Conservation (phyloP, 92 coral and sea anemone species). For the Pocillopora meandrina region DNA sequence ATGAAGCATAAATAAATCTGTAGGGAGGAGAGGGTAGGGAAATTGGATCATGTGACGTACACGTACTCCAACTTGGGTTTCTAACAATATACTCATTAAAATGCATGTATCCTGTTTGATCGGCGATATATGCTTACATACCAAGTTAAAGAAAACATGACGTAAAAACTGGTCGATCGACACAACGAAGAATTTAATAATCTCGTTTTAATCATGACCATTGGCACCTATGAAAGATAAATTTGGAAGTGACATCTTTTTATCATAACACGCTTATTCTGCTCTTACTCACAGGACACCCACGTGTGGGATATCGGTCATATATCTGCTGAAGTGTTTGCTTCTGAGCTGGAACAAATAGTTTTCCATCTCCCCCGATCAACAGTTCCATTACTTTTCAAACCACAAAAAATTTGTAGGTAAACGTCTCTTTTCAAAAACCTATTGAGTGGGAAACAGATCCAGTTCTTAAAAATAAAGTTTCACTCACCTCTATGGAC, state of each 20-base stretch:
- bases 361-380: not conserved
- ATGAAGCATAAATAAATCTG: too few relatives aligned
- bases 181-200: too few relatives aligned
- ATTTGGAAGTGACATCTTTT: too few relatives aligned
- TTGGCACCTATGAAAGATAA: too few relatives aligned
- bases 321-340: not conserved
- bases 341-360: not conserved
- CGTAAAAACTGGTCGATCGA: not conserved
- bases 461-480: not conserved
- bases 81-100: not conserved
- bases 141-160: not conserved
- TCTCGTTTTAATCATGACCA: too few relatives aligned
- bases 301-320: not conserved
- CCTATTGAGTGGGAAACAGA: not conserved
- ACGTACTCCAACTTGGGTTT: not conserved
- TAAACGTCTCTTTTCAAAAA: not conserved
- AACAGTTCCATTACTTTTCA: not conserved
- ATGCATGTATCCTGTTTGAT: not conserved
- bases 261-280: too few relatives aligned
- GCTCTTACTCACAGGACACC: not conserved
- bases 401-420: not conserved
- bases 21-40: constrained; percentile 40
- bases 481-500: not conserved
- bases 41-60: not conserved
- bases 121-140: not conserved